Evolutionary conservation across 64 coral and sea anemone genomes (phyloP), one percentile per base, ranked within the genome.

Genomic region (Stichodactyla mertensii): DNA sequence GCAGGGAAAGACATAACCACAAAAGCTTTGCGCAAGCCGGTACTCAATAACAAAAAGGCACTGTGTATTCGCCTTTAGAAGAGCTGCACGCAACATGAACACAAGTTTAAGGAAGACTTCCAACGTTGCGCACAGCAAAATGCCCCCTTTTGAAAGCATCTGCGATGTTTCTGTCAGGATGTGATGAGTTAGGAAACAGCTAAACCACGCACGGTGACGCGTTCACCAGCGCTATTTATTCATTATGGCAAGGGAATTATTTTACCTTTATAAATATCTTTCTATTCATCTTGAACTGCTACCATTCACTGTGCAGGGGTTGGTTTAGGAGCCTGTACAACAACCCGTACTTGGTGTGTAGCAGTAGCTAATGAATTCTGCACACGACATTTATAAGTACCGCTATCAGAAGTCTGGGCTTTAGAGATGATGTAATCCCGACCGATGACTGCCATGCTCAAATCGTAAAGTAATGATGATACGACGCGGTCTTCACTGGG

Each of bases 381-480:
- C 12, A 83, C 85, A 16, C 11, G 79, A 55, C 92, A 94, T 19
- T 84, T 16, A 14, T 94, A 94, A 2, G 78, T 94, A 4, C 92
- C 88, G 1, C 82, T 22, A 31, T 94, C 92, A 18, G 88, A 87
- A 4, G 31, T 6, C 24, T 87, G 9, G 7, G 69, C 86, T 0
- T 10, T 77, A 45, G 86, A 67, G 20, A 94, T 87, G n/a, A 83
- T 16, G 6, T 87, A 57, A 52, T 90, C 86, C 6, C 89, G 54
- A 7, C 88, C 92, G 10, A 89, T 90, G 10, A 87, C 77, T 28
- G 71, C 61, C 24, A 67, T 51, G 55, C 87, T 84, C 67, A 90
- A 10, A 26, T 89, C 84, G 55, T 64, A 84, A 0, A 94, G 71
- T 11, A 53, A 27, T n/a, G 56, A 57, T 1, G 69, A 74, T 55